Percentiles rank a stretch among this genome's conserved stretches.
These are phyloP conservation scores for Hylomyscus alleni DNA, from an alignment of 2,797 vertebrate genomes.

Conservation along the genomic window DNA sequence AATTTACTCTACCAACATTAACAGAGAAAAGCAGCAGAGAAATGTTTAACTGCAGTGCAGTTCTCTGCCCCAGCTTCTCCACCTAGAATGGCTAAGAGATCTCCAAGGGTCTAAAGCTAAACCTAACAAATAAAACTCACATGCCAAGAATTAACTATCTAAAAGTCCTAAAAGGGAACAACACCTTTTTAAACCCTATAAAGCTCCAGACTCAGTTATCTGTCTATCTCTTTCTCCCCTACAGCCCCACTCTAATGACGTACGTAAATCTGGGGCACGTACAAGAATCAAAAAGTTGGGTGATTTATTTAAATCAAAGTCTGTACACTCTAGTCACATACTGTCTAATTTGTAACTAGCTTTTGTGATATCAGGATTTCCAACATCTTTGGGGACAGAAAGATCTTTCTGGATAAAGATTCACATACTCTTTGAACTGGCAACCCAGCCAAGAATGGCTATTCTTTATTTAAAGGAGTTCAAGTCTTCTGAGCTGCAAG, in stretches of 20 bases:
- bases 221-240: background rate
- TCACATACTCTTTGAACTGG: slow-evolving; percentile 63
- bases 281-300: slow-evolving; percentile 9
- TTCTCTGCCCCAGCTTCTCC: background rate
- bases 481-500: slow-evolving; percentile 52
- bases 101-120: background rate
- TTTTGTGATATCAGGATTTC: background rate
- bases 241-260: background rate
- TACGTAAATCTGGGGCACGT: background rate
- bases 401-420: slow-evolving; percentile 45
- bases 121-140: background rate
- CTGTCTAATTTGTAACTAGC: background rate
- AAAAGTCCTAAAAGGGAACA: background rate
- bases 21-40: slow-evolving; percentile 71
- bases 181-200: background rate
- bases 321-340: background rate
- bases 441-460: background rate
- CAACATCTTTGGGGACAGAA: slow-evolving; percentile 24
- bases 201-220: background rate
- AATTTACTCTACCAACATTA: slow-evolving; percentile 79
- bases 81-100: background rate
- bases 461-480: slow-evolving; percentile 37
- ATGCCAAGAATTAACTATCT: background rate
- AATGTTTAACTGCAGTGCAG: slow-evolving; percentile 77
- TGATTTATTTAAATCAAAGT: slow-evolving; percentile 19